phyloP scores from a whole-genome alignment of 2,888 invertebrate genomes.

The Harpagoxenus sublaevis region DNA sequence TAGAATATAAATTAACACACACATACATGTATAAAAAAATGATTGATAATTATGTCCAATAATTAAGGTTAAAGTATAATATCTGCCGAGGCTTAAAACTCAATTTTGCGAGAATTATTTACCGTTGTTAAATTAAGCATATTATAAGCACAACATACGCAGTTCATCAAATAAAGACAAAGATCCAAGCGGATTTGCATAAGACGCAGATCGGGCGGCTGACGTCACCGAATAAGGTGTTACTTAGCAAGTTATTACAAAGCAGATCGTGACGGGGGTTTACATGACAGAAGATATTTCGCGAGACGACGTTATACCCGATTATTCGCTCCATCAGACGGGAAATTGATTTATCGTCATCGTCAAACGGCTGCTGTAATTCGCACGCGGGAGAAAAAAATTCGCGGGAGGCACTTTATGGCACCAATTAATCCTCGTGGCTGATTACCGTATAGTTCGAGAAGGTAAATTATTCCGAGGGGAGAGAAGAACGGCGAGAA shows the following conservation, averaged over 20 bases:
- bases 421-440: background rate
- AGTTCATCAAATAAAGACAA: background rate
- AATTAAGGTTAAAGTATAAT: background rate
- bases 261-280: background rate
- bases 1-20: background rate
- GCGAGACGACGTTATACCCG: slow-evolving; percentile 25
- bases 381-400: slow-evolving; percentile 33
- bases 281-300: slow-evolving; percentile 8
- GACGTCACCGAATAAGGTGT: background rate
- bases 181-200: background rate
- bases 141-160: background rate
- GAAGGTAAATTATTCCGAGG: background rate
- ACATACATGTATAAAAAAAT: background rate
- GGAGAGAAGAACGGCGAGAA: background rate
- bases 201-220: background rate
- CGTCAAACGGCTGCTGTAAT: slow-evolving; percentile 39
- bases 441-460: background rate
- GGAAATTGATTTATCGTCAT: slow-evolving; percentile 45
- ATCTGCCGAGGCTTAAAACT: background rate
- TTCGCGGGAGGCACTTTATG: slow-evolving; percentile 13
- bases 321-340: slow-evolving; percentile 37
- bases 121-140: background rate
- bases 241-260: background rate
- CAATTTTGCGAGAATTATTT: background rate
- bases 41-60: background rate